A percentile compares a stretch with the other conserved stretches of the same genome.
These are phyloP conservation scores for Centruroides sculpturatus DNA, from an alignment of 1,140 invertebrate species.

Conservation along the genomic window DNA sequence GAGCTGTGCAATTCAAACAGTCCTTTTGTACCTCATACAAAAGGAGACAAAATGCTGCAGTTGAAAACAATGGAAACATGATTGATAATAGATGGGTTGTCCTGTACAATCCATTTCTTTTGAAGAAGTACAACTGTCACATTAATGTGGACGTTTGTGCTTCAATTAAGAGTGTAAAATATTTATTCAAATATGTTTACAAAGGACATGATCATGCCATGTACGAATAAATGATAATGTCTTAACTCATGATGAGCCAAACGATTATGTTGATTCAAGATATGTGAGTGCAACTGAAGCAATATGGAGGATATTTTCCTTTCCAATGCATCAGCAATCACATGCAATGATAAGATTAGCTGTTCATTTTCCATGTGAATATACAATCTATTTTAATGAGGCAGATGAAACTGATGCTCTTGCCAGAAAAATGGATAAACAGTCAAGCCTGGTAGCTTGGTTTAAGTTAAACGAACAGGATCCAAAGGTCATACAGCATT, in stretches of 20 bases:
- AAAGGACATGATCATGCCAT: slow-evolving; percentile 19
- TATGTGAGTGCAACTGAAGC: slow-evolving; percentile 21
- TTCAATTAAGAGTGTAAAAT: no score
- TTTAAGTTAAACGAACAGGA: slow-evolving; percentile 15
- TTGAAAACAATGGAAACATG: neutral
- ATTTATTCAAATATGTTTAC: no score
- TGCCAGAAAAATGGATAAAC: neutral
- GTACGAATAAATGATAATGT: neutral
- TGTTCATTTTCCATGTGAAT: slow-evolving; percentile 34
- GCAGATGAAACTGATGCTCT: neutral
- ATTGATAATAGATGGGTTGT: slow-evolving; percentile 23
- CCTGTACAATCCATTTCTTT: slow-evolving; percentile 23
- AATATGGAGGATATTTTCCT: slow-evolving; percentile 18
- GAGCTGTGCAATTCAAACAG: no score
- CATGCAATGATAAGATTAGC: slow-evolving; percentile 28
- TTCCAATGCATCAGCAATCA: slow-evolving; percentile 27
- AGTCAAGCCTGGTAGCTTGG: slow-evolving; percentile 2
- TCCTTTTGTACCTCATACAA: slow-evolving; percentile 6
- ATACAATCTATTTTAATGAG: slow-evolving; percentile 21
- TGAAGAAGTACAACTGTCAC: no score
- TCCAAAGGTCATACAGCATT: slow-evolving; percentile 7
- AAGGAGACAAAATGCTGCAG: slow-evolving; percentile 9
- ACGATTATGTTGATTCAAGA: slow-evolving; percentile 12
- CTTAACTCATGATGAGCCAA: slow-evolving; percentile 19
- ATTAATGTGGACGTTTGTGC: no score